phyloP scores from a whole-genome alignment of 37 sponge, comb jelly and placozoan genomes.

The Geodia barretti region DNA sequence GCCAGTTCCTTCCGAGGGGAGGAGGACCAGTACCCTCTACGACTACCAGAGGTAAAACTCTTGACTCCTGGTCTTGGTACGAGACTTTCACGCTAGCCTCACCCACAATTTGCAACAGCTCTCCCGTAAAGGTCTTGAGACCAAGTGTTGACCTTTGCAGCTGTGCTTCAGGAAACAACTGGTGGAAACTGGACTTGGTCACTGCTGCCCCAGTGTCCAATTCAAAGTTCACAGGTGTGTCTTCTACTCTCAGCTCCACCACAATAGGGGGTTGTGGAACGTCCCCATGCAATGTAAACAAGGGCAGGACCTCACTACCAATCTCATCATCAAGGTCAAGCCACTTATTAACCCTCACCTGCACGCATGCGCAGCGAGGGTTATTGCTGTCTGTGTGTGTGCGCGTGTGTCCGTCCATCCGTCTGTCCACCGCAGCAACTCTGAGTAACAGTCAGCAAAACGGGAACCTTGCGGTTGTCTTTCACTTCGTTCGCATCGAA shows the following conservation, averaged over 20 bases:
- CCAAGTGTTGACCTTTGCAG: neutral
- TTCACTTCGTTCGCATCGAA: no score
- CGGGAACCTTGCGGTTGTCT: no score
- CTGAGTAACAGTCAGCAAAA: no score
- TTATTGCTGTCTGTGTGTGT: neutral
- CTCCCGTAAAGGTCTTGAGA: slow-evolving; percentile 25
- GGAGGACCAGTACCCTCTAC: slow-evolving; percentile 8
- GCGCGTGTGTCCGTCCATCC: neutral
- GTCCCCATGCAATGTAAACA: neutral
- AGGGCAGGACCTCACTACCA: neutral
- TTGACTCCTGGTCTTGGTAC: slow-evolving; percentile 1
- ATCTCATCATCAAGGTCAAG: neutral
- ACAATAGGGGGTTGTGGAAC: neutral
- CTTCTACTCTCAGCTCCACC: neutral
- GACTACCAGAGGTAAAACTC: neutral
- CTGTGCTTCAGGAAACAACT: neutral
- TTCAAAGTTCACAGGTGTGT: neutral
- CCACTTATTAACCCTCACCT: neutral
- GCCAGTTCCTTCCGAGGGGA: slow-evolving; percentile 39
- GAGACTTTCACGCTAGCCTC: neutral
- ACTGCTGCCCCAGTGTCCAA: neutral
- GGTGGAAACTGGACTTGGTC: neutral
- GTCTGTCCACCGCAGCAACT: neutral
- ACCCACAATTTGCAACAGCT: slow-evolving; percentile 12
- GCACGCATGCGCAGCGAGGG: no score